Evolutionary conservation across 2,888 invertebrate species (phyloP), one percentile per base, ranked within the genome.

Genomic region (Andrena haemorrhoa): DNA sequence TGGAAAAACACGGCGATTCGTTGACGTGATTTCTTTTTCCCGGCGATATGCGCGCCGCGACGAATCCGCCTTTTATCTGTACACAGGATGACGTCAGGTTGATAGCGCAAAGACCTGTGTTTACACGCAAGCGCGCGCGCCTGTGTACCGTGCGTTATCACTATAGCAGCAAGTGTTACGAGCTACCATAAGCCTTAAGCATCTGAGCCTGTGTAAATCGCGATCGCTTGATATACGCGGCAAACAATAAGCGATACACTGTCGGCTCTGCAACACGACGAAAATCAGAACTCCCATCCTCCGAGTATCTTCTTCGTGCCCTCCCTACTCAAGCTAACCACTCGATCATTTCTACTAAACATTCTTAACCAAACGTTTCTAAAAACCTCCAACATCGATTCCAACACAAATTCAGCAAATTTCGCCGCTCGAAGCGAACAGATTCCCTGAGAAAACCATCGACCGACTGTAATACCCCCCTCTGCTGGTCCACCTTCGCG

Each of bases 81-180:
- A 71, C 56, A 33, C 65, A 26, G 2, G 58, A 31, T 87, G 85
- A 85, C 88, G 87, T 88, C 76, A 81, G 78, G 41, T 49, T 75
- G 84, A 88, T 88, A 88, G 77, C 75, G 70, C 66, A 82, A 82
- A 82, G 75, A 82, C 79, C 63, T 58, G 49, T 86, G 83, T 86
- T 86, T 86, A 83, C 83, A 79, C 78, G 78, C 79, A 56, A 60
- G 33, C 78, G 65, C 68, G 65, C 68, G 49, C 47, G 51, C n/a
- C 74, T 83, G 72, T 83, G 61, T 72, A 64, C 79, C 8, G 51
- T 53, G 56, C 61, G 78, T 88, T 86, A 88, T 88, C 88, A 68
- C 71, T 51, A 73, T 31, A 61, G 72, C 83, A 47, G 79, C 88
- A 81, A 79, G 77, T 83, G 86, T 88, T 82, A 85, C 82, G 75